phyloP scores from a whole-genome alignment of 2,113 vertebrate genomes.

The Pionites leucogaster region DNA sequence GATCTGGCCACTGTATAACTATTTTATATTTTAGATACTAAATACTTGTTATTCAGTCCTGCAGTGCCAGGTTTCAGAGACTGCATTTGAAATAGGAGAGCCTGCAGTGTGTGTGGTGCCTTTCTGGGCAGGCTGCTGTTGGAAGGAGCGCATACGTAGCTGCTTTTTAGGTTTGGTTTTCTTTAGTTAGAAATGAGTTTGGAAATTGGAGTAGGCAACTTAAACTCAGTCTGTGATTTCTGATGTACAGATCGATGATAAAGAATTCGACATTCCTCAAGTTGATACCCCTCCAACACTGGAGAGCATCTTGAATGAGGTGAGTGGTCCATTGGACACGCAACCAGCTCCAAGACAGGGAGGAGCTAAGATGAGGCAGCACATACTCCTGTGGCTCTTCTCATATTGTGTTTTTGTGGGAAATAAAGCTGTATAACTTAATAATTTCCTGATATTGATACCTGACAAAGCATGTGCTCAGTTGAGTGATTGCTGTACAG shows the following conservation, averaged over 20 bases:
- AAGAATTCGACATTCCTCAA: conserved; percentile 98
- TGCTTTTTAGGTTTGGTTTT: neutral
- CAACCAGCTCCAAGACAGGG: neutral
- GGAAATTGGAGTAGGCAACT: neutral
- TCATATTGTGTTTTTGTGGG: neutral
- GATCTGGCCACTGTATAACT: no score
- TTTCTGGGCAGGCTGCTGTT: neutral
- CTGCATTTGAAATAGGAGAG: neutral
- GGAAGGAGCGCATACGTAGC: fast-evolving
- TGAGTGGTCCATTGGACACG: neutral
- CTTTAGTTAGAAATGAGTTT: neutral
- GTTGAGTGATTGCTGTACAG: neutral
- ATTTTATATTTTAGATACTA: neutral
- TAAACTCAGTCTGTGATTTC: neutral
- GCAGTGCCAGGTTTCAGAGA: neutral
- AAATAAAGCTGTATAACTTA: neutral
- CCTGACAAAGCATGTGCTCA: neutral
- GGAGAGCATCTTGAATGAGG: conserved; percentile 98
- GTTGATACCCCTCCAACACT: conserved; percentile 97
- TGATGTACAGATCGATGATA: conserved; percentile 90
- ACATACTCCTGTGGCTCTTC: neutral
- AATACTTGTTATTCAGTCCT: neutral
- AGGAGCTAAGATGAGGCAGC: neutral
- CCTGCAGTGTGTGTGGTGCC: fast-evolving
- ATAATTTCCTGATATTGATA: neutral